Evolutionary conservation across 2,797 vertebrate genomes (phyloP), one percentile per base, ranked within the genome.

Genomic region (Morelia viridis): DNA sequence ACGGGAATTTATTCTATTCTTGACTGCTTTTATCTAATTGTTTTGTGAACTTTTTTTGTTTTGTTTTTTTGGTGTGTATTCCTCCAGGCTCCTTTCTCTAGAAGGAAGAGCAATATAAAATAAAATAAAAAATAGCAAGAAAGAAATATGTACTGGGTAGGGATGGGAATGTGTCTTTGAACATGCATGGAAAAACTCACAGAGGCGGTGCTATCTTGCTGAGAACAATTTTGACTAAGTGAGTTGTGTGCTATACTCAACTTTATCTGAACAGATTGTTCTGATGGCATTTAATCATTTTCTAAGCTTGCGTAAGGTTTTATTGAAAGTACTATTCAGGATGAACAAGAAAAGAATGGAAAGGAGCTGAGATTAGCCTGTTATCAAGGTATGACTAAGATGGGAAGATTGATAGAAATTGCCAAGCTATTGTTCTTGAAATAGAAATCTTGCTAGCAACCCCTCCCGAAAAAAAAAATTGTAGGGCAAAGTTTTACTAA

Each of bases 381-480:
- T 96, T 96, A 96, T 95, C 96, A 95, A 90, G 94, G 95, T 95
- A 97, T 97, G 96, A 97, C 96, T 97, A 96, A 97, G 95, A 97
- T 92, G 93, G 26, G 95, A 71, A 96, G 89, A 95, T 89, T 92
- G 92, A 92, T 90, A 57, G 92, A 96, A 4, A 96, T 95, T 96
- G 96, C 95, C 94, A 96, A 94, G 95, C 94, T 94, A 96, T 95
- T 96, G 93, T 95, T 96, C 96, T 95, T 91, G 95, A 96, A 97
- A 97, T 97, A 97, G 95, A 56, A 90, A 96, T 24, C 95, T 94
- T 96, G 94, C 94, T 95, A 96, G 95, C 94, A 94, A 4, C 35
- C 71, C 71, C 35, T 35, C 35, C 9, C 24, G 24, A 31, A 91
- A 96, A 93, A 96, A 95, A 96, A 94, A 95, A 95, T 94, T 96